Evolutionary conservation across 2,888 invertebrate genomes (phyloP), one percentile per base, ranked within the genome.

Genomic region (Phengaris arion): DNA sequence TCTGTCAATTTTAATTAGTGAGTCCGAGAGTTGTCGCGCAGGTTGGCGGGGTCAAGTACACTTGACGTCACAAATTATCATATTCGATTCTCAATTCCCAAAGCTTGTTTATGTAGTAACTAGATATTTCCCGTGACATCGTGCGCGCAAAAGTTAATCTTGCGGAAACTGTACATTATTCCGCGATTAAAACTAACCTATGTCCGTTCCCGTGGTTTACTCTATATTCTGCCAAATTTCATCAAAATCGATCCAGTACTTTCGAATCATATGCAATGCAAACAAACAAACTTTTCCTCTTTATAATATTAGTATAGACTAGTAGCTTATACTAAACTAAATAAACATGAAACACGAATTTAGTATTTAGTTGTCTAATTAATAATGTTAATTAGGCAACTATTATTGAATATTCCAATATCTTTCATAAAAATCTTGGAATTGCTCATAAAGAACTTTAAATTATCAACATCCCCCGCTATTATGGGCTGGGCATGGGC

Each of bases 1-100:
- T 87, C 84, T 86, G 87, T 85, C 84, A 83, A 82, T 88, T 88
- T 86, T 90, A 89, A 91, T 90, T 89, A 89, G 77, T 74, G 76
- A 79, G 78, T 75, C 78, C 73, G 68, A 79, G 76, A 77, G 77
- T 74, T 70, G 78, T 72, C 70, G 74, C 51, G 22, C 74, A 59
- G 74, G 69, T 74, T 70, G 55, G 15, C 52, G 59, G 54, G 69
- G 74, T 74, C 74, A 76, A 74, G 68, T 69, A 46, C 69, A 68
- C 22, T 12, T 59, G 12, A 59, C 55, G 75, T 57, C 35, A 64
- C 59, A 64, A 54, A 45, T 0, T 35, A 35, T 35, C 35, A 35
- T 35, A 35, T 51, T 12, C 57, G 2, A 55, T 76, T 75, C 55
- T 68, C 70, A 59, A 68, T 75, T 55, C 68, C 77, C 68, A 51